Percentiles rank a stretch among this genome's conserved stretches.
Conservation (phyloP, 2,113 vertebrate species). For the Neodon shergylaensis region DNA sequence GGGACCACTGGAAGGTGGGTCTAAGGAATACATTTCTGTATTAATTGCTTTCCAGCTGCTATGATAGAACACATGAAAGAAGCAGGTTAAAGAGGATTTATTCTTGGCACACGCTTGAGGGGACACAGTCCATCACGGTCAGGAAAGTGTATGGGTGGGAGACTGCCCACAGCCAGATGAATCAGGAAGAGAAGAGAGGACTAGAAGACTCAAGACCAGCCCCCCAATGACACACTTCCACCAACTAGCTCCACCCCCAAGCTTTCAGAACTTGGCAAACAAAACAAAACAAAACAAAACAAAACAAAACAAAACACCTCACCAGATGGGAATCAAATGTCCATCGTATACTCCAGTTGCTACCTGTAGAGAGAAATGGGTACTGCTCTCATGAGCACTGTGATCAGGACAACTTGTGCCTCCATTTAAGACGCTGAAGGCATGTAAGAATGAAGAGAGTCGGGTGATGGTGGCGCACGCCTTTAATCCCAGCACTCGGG, state of each 20-base stretch:
- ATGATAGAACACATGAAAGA: not conserved
- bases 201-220: not conserved
- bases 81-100: not conserved
- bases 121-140: not conserved
- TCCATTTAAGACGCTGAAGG: not conserved
- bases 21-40: not conserved
- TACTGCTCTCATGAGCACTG: not conserved
- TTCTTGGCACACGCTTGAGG: not conserved
- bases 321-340: not conserved
- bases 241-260: not conserved
- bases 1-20: not conserved
- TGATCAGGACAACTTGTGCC: not conserved
- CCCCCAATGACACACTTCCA: not conserved
- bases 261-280: not conserved
- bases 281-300: not conserved
- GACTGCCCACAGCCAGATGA: not conserved
- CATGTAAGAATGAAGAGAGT: not conserved
- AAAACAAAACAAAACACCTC: not conserved
- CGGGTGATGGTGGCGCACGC: too few relatives aligned
- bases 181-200: not conserved
- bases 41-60: not conserved
- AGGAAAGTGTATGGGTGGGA: not conserved
- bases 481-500: too few relatives aligned
- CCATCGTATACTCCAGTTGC: not conserved
- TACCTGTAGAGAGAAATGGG: not conserved